These are phyloP conservation scores for Tretioscincus oriximinensis DNA, from an alignment of 2,113 vertebrate species.

Conservation along the genomic window DNA sequence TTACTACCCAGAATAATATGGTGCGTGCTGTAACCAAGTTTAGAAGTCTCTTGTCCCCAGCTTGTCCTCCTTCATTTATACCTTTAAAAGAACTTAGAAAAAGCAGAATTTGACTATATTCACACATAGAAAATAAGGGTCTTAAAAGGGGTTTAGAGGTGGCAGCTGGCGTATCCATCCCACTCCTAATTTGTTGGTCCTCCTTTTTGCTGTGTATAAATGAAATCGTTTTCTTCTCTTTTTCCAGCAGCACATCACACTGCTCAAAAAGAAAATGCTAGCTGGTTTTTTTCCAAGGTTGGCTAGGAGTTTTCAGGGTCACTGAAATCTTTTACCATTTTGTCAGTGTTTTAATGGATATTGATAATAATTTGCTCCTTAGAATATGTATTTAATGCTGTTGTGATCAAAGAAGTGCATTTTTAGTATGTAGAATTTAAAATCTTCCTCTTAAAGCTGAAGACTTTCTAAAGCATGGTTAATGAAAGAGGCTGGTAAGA, in stretches of 20 bases:
- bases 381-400: not conserved
- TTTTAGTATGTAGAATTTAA: not conserved
- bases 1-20: conserved; percentile 10
- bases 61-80: not conserved
- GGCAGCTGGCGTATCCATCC: not conserved
- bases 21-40: not conserved
- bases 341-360: not conserved
- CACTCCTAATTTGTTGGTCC: too few species aligned
- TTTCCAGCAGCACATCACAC: too few species aligned
- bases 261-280: conserved; percentile 8
- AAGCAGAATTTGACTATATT: not conserved
- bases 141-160: too few species aligned
- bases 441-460: conserved; percentile 17
- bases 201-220: too few species aligned
- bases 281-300: conserved; percentile 21
- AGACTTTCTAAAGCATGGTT: conserved; percentile 18
- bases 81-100: not conserved
- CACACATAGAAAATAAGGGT: too few species aligned
- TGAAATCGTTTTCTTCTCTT: too few species aligned
- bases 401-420: not conserved
- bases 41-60: not conserved
- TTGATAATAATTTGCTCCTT: not conserved
- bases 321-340: not conserved
- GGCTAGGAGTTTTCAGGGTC: not conserved
- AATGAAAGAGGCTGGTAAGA: conserved; percentile 42